These are phyloP conservation scores for Alexandromys fortis DNA, from an alignment of 2,113 vertebrate species.

Conservation along the genomic window DNA sequence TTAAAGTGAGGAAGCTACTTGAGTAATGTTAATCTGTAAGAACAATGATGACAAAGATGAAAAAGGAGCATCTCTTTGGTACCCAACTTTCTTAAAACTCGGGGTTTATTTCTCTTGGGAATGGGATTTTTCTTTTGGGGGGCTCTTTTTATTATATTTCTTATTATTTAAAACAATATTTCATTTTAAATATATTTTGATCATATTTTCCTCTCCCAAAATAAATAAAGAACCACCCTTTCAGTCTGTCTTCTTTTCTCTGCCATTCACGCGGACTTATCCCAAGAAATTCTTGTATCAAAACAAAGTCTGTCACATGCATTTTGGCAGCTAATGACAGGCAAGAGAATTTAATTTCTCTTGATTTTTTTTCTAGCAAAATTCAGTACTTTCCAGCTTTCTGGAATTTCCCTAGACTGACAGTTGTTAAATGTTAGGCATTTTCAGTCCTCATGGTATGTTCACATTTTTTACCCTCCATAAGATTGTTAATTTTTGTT, in stretches of 20 bases:
- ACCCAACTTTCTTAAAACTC: neutral
- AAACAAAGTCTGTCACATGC: neutral
- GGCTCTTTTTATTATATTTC: neutral
- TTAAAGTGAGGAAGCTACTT: constrained; percentile 12
- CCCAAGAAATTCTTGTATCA: constrained; percentile 14
- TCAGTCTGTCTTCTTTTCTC: neutral
- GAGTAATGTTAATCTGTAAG: neutral
- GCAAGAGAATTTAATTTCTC: neutral
- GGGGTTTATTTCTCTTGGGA: constrained; percentile 23
- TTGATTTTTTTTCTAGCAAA: constrained; percentile 51
- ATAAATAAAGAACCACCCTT: neutral
- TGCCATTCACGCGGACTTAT: neutral
- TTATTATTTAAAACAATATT: neutral
- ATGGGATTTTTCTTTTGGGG: neutral
- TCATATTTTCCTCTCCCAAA: neutral
- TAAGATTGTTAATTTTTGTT: constrained; percentile 41
- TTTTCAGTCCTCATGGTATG: constrained; percentile 50
- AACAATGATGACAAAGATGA: neutral
- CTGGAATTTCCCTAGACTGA: constrained; percentile 11
- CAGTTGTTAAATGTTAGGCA: neutral
- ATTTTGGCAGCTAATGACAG: constrained; percentile 33
- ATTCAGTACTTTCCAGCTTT: neutral
- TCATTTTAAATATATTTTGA: neutral
- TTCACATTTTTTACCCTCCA: neutral
- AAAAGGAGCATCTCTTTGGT: neutral